phyloP scores from a whole-genome alignment of 2,113 vertebrate species.

The Myodes glareolus region DNA sequence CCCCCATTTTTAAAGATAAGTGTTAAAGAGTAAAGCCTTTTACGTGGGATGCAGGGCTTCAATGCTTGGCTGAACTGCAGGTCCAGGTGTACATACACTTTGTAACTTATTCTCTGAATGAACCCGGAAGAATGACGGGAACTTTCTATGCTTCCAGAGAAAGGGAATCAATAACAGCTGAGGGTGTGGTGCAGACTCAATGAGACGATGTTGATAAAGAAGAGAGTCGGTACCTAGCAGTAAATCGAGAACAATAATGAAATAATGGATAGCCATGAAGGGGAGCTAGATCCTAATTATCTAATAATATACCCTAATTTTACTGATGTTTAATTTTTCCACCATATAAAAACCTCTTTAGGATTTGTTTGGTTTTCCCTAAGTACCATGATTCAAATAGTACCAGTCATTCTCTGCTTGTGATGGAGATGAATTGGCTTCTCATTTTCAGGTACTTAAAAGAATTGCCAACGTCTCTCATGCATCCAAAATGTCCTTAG shows the following conservation, averaged over 20 bases:
- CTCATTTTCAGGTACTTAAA: slow-evolving; percentile 32
- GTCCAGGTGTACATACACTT: not conserved
- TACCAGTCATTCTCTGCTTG: not conserved
- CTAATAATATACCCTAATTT: slow-evolving; percentile 36
- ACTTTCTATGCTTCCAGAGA: not conserved
- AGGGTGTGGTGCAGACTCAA: not conserved
- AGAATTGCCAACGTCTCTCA: not conserved
- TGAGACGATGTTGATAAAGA: not conserved
- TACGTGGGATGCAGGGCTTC: fast-evolving
- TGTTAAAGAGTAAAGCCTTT: not conserved
- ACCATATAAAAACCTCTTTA: not conserved
- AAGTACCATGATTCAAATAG: slow-evolving; percentile 62
- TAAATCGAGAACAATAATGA: not conserved
- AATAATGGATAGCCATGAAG: not conserved
- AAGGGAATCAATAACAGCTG: not conserved
- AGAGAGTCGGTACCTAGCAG: not conserved
- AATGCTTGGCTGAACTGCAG: too few relatives aligned
- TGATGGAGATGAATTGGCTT: slow-evolving; percentile 52
- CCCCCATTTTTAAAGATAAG: not conserved
- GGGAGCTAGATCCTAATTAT: slow-evolving; percentile 27
- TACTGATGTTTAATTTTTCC: slow-evolving; percentile 46
- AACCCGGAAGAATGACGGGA: not conserved
- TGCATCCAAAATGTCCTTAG: too few relatives aligned
- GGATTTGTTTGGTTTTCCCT: slow-evolving; percentile 63
- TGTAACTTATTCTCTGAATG: not conserved